Evolutionary conservation across 2,888 invertebrate species (phyloP).

Genomic region (Himalopsyche anomala): DNA sequence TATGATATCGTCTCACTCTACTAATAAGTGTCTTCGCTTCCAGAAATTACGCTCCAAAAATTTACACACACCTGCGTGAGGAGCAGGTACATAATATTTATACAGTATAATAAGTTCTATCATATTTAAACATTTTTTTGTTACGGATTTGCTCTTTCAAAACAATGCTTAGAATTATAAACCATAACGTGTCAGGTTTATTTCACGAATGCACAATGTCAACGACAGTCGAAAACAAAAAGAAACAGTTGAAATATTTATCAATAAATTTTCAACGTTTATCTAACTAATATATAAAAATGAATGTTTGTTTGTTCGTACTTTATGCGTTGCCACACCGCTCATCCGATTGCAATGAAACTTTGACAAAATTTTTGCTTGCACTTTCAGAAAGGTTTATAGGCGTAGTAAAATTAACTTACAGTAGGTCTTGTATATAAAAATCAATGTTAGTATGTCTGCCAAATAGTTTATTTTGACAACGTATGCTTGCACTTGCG

Average conservation of each 20-base stretch:
- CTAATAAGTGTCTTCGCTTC: constrained; percentile 4
- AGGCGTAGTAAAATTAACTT: too few species aligned
- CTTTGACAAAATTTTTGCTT: too few species aligned
- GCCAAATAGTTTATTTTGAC: too few species aligned
- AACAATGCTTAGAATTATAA: not conserved
- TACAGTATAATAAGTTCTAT: too few species aligned
- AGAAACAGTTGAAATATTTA: not conserved
- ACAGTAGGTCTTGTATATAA: too few species aligned
- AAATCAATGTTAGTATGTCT: too few species aligned
- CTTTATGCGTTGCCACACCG: too few species aligned
- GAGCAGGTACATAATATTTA: not conserved
- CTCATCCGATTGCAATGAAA: too few species aligned
- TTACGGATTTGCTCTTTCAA: not conserved
- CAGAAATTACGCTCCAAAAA: not conserved
- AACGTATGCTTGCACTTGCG: too few species aligned
- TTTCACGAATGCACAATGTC: not conserved
- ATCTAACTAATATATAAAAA: too few species aligned
- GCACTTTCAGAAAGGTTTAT: too few species aligned
- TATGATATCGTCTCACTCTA: constrained; percentile 11
- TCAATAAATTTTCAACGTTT: not conserved
- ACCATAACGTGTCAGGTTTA: not conserved
- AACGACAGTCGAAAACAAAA: not conserved
- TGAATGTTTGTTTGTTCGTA: too few species aligned
- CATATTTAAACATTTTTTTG: not conserved
- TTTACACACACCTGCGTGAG: not conserved